Evolutionary conservation across 2,113 vertebrate genomes (phyloP), one percentile per base, ranked within the genome.

Genomic region (Mirza zaza): DNA sequence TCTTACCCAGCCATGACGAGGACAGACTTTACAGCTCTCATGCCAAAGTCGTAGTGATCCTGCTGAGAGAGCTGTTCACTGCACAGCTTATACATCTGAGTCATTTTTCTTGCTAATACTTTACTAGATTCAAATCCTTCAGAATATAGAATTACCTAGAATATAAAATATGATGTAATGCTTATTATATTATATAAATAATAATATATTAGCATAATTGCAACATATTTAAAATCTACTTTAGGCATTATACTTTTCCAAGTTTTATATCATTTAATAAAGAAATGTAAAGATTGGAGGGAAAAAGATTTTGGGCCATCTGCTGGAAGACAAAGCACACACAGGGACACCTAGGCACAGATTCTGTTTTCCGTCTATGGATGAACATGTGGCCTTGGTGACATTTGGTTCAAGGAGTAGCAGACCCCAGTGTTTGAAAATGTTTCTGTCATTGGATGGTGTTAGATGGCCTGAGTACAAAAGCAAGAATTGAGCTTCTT

Each of bases 121-220:
- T 99, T 99, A 97, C 99, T 99, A 80, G 99, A 99, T 98, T 99
- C 99, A 93, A 99, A 99, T 95, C 99, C 99, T 98, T 99, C 99
- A 0, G 99, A 99, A 97, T 99, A 99, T 17, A 99, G 96, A 98
- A 99, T 99, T 87, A 99, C 99, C 99, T 99, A 96, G 86, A 87
- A 76, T 14, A 48, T 18, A 81, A 68, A 45, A 80, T 65, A 87
- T 11, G 11, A 79, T 10, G 10, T 8, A n/a, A 68, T 70, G 59
- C 0, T 39, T 94, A 20, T 39, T 90, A 27, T 59, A 20, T 32
- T 52, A 21, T 39, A 57, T 32, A 59, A 76, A 82, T 57, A 73
- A 21, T 20, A 36, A 15, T 10, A 42, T 39, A 83, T 82, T 39
- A 90, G 27, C 36, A 36, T n/a, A 39, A 75, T 39, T 70, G 11